Evolutionary conservation across 2,113 vertebrate species (phyloP), one percentile per base, ranked within the genome.

Genomic region (Oryzias javanicus): DNA sequence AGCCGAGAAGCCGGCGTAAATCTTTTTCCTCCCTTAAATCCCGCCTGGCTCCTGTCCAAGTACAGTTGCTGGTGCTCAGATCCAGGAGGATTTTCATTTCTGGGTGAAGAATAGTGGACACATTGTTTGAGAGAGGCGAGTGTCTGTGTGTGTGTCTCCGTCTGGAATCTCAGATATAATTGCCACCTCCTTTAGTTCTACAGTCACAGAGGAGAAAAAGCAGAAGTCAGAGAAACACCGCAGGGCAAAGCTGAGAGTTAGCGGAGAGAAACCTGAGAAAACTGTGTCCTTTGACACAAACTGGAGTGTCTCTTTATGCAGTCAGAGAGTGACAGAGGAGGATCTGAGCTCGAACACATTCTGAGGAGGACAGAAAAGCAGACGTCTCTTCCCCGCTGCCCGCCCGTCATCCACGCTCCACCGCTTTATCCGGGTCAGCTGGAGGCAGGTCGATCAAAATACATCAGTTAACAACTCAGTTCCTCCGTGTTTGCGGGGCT

Each of bases 341-440:
- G n/a, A n/a, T n/a, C n/a, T 27, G 25, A 27, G 25, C 25, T 27
- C 4, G 25, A 27, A 27, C 25, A 6, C 25, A 27, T 27, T 6
- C 25, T 27, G 6, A 5, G 25, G 25, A 25, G 25, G 25, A 27
- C 25, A 27, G n/a, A 46, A n/a, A 46, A 7, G 15, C 44, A 47
- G 46, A 19, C 17, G n/a, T 47, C 46, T 18, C 46, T 47, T 47
- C 50, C 45, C 49, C 24, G 52, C 46, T 13, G 5, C n/a, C 47
- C 40, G 18, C 50, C 44, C 22, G 60, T 72, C 35, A 13, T 67
- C 60, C 51, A 20, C 55, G 73, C 73, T 74, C 62, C 52, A 47
- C 67, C 57, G 55, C 49, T 29, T 55, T 49, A 53, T 71, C 64
- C 67, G 82, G 79, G 74, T 77, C 72, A 77, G 60, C 50, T 68